Percentiles rank a stretch among this genome's conserved stretches.
Conservation (phyloP, 2,888 invertebrate species). For the Sphaerophoria rueppellii region DNA sequence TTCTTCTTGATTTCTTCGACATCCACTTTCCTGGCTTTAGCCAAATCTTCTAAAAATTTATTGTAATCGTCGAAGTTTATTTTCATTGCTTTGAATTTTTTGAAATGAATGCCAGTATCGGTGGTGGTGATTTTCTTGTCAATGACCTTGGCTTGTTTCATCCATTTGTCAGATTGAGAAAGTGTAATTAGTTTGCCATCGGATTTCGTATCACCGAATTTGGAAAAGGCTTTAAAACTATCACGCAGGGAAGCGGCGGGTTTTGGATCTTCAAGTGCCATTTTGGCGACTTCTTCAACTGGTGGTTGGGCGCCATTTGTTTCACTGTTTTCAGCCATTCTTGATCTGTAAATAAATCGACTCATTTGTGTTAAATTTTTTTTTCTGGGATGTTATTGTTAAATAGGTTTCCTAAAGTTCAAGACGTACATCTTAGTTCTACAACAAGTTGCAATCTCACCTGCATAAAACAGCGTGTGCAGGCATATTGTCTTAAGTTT, state of each 20-base stretch:
- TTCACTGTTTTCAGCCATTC: conserved; percentile 68
- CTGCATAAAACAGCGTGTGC: conserved; percentile 75
- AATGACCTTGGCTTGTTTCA: conserved; percentile 94
- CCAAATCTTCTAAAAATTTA: conserved; percentile 92
- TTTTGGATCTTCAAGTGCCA: conserved; percentile 79
- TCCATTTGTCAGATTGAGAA: conserved; percentile 97
- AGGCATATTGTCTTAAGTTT: conserved; percentile 61
- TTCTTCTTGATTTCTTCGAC: conserved; percentile 90
- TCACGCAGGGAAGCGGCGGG: conserved; percentile 84
- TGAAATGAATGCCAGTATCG: conserved; percentile 94
- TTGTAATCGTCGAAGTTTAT: conserved; percentile 90
- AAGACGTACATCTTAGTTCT: too few species aligned
- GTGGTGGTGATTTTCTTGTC: conserved; percentile 94
- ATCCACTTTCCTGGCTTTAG: conserved; percentile 92
- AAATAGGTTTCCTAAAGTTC: background rate
- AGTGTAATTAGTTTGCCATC: conserved; percentile 93
- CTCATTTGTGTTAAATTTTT: conserved; percentile 50
- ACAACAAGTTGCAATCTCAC: conserved; percentile 41
- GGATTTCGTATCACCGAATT: conserved; percentile 93
- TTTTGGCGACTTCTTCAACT: conserved; percentile 79
- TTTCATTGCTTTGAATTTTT: conserved; percentile 92
- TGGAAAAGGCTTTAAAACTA: conserved; percentile 90
- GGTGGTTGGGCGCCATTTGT: conserved; percentile 77
- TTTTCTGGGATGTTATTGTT: background rate
- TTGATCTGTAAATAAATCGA: conserved; percentile 61